Base-by-base conservation (phyloP, 2,888 invertebrate genomes). In the Apotomis capreana region DNA sequence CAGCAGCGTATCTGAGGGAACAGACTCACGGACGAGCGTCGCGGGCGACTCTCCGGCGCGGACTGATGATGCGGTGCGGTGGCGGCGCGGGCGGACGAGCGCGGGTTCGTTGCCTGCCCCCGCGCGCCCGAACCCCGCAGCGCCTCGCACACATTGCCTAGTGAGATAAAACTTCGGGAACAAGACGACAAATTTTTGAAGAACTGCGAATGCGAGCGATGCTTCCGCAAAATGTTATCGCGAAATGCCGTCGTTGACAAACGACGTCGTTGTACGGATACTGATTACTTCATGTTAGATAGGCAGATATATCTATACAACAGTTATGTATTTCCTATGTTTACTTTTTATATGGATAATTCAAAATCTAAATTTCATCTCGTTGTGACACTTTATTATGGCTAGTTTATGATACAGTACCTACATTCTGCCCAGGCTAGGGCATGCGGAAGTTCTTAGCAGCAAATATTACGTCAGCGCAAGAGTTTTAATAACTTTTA, bases 1-100 rank as follows among this genome's bases (percentile, higher is more conserved):
- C 92, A 92, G 92, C 92, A 92, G 90, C 91, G 92, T 92, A 92
- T 93, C 92, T 93, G 93, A 92, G 92, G 92, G 93, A 92, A 84
- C 86, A 79, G 87, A 85, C 86, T 90, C 89, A 87, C 88, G 90
- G 83, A 89, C 92, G 85, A 89, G 89, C 91, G 91, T 90, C 89
- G 87, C 89, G 86, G 84, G 86, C 88, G 87, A 87, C 92, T 92
- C 88, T 91, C 87, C 89, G 87, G 88, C 89, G 91, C 90, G 92
- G 87, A 93, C 93, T 93, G 92, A 88, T 86, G 88, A 88, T 88
- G 90, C 89, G 89, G 89, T 88, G 90, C 89, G 89, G 89, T 84
- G 90, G 88, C 82, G 86, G 89, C 87, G 87, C 89, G 89, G 89
- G 92, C 89, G 92, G 90, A 89, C 87, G 91, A 89, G 88, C 91